These are phyloP conservation scores for Morone saxatilis DNA, from an alignment of 2,113 vertebrate genomes.

Conservation along the genomic window DNA sequence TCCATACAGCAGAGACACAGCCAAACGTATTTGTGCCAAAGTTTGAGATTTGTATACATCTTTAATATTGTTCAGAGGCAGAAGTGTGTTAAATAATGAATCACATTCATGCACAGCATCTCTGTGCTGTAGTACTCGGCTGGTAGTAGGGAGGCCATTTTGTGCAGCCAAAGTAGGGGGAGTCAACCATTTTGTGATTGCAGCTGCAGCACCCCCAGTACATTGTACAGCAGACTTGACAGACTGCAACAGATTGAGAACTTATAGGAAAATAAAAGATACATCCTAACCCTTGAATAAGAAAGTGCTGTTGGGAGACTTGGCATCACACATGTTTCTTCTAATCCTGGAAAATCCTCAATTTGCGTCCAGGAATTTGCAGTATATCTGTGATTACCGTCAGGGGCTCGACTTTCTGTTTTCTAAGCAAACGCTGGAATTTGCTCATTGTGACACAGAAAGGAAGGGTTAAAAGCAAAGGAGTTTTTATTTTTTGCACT, in stretches of 20 bases:
- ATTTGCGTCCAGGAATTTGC: conserved; percentile 67
- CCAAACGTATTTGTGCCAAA: neutral
- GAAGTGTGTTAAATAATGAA: conserved; percentile 19
- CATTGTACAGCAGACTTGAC: conserved; percentile 33
- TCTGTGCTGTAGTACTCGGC: conserved; percentile 44
- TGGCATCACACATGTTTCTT: conserved; percentile 48
- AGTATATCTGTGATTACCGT: conserved; percentile 64
- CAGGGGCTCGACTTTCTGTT: conserved; percentile 54
- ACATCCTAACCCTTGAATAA: conserved; percentile 14
- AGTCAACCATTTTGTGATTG: conserved; percentile 85
- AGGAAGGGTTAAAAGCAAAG: conserved; percentile 51
- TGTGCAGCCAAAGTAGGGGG: conserved; percentile 72
- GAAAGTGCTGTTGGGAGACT: conserved; percentile 41
- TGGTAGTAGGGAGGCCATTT: conserved; percentile 84
- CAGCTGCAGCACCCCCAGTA: conserved; percentile 65
- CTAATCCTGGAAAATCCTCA: conserved; percentile 70
- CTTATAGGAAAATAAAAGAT: conserved; percentile 26
- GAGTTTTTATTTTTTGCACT: neutral
- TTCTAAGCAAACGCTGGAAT: conserved; percentile 55
- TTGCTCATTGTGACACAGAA: conserved; percentile 48
- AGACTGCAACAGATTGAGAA: conserved; percentile 20
- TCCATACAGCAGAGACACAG: neutral
- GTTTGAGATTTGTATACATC: neutral
- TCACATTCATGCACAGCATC: conserved; percentile 28
- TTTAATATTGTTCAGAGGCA: conserved; percentile 14